These are phyloP conservation scores for Tricholauxania praeusta DNA, from an alignment of 2,888 invertebrate species.

Conservation along the genomic window DNA sequence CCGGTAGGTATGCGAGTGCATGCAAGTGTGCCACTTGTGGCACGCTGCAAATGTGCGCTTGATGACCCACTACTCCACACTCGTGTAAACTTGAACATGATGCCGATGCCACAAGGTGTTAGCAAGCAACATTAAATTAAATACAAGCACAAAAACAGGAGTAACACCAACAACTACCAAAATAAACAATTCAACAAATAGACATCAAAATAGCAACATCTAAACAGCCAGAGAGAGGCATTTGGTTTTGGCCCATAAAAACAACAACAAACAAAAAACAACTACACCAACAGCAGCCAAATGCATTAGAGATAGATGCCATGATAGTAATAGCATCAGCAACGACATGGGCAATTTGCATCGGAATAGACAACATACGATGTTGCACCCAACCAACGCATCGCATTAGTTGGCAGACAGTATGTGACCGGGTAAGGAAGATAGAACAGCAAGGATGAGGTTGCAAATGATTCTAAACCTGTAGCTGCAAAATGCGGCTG, in stretches of 20 bases:
- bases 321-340: constrained; percentile 30
- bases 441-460: background rate
- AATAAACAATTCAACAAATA: constrained; percentile 8
- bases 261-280: background rate
- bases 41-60: constrained; percentile 6
- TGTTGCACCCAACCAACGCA: background rate
- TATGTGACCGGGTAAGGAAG: constrained; percentile 31
- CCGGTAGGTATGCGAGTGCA: constrained; percentile 32
- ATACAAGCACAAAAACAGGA: constrained; percentile 43
- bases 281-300: background rate
- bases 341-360: constrained; percentile 48
- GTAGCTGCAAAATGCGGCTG: background rate
- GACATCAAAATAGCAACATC: background rate
- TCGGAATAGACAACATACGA: constrained; percentile 10
- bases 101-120: constrained; percentile 17
- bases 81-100: background rate
- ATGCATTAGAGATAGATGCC: constrained; percentile 30
- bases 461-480: no score
- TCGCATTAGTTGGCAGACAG: background rate
- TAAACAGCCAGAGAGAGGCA: background rate
- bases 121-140: constrained; percentile 42
- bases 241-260: background rate
- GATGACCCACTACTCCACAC: constrained; percentile 29
- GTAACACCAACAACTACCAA: constrained; percentile 10
- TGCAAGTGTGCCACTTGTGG: constrained; percentile 18